These are phyloP conservation scores for Pampusana beccarii DNA, from an alignment of 2,113 vertebrate species.

Conservation along the genomic window DNA sequence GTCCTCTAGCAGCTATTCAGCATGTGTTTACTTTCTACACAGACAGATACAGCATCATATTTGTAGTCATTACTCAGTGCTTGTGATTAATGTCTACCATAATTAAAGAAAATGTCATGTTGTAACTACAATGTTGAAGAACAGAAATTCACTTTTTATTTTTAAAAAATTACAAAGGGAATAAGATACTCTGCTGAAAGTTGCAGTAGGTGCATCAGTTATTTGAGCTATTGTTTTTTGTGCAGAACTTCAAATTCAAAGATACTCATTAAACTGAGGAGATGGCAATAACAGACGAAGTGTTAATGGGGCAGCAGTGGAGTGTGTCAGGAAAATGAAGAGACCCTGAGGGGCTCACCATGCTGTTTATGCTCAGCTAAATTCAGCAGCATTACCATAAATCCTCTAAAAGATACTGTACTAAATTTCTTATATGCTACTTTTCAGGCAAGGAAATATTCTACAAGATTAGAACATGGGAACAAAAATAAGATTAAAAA, in stretches of 20 bases:
- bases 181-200: background rate
- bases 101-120: slow-evolving; percentile 23
- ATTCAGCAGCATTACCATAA: slow-evolving; percentile 65
- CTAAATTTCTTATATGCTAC: background rate
- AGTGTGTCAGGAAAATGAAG: slow-evolving; percentile 80
- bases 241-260: slow-evolving; percentile 67
- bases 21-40: background rate
- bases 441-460: background rate
- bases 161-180: background rate
- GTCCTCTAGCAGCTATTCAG: background rate
- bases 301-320: slow-evolving; percentile 81
- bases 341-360: slow-evolving; percentile 78
- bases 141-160: background rate
- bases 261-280: slow-evolving; percentile 81
- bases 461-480: background rate
- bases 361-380: slow-evolving; percentile 70
- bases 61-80: background rate
- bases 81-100: background rate
- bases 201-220: slow-evolving; percentile 25
- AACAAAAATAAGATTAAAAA: background rate
- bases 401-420: slow-evolving; percentile 69
- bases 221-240: slow-evolving; percentile 61
- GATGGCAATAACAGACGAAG: slow-evolving; percentile 79
- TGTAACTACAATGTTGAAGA: background rate
- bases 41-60: background rate